Base-by-base conservation (phyloP, 1,140 invertebrate species). In the Drosophila sp. region DNA sequence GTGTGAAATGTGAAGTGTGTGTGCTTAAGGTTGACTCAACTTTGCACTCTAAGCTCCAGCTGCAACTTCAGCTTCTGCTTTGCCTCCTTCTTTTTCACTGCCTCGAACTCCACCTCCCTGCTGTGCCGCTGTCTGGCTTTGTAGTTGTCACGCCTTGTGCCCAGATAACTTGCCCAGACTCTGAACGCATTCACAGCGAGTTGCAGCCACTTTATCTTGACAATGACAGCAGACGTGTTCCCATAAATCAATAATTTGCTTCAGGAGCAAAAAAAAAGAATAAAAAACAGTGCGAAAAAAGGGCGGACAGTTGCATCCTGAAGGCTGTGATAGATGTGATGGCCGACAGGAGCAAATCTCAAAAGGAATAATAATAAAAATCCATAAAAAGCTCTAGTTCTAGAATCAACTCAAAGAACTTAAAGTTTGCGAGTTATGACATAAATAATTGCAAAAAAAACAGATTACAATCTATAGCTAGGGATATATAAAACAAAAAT, bases 21-120 rank as follows among this genome's bases (percentile, higher is more conserved):
- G 70, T 71, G 72, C 76, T 83, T 83, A 76, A 76, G 76, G 80
- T 82, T 82, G 80, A 82, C 43, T 82, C 76, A 82, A 82, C 80
- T 82, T 76, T 83, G 67, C 53, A 65, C 58, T 71, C 50, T 51
- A 58, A 25, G 11, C 21, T 43, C 7, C 56, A 58, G 11, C 25
- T 25, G 21, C 36, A 13, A 7, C 62, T 21, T 21, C 21, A 21
- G 1, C 59, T 14, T 2, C 14, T 8, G 13, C 41, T 18, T 4
- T 5, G n/a, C 36, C n/a, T 50, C 21, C 21, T 21, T 4, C 25
- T 34, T 7, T 14, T 25, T 4, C 16, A 4, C 43, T n/a, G 0
- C 18, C 18, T 4, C n/a, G n/a, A n/a, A n/a, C 11, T 25, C 8
- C 41, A 6, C 13, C 14, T 16, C 16, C 41, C 50, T 36, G 29